Evolutionary conservation across 2,113 vertebrate species (phyloP), one percentile per base, ranked within the genome.

Genomic region (Xiphophorus maculatus): DNA sequence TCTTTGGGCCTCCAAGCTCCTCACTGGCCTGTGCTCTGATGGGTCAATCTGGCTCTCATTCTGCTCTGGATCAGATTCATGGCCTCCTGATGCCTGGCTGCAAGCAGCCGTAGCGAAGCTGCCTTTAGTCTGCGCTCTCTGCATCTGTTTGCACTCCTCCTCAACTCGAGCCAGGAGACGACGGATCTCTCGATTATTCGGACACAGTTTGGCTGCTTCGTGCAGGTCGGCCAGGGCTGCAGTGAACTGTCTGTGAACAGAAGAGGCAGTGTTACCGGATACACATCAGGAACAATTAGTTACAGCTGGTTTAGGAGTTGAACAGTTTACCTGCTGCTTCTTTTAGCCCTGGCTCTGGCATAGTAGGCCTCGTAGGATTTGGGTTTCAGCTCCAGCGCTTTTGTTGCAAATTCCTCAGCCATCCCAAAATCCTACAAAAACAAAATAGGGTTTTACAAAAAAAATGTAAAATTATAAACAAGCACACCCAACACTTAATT

Each of bases 391-490:
- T 99, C 98, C 73, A 99, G 81, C 5, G 98, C 98, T 93, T 99
- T 99, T 73, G 96, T 96, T 74, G 98, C 98, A 92, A 99, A 98
- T 86, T 99, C 98, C 77, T 99, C 98, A 44, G 98, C 98, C 96
- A 99, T 95, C 67, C 98, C 98, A 61, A 99, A 99, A 89, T 99
- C 98, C 98, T 99, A 60, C 48, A 73, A 58, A 32, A 63, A 35
- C 30, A 25, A 9, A 8, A 30, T 27, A 10, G 14, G 6, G 30
- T 63, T 29, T 14, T 22, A 11, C 30, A 19, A 63, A 48, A 25
- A 13, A n/a, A 32, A 66, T 64, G 25, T 60, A 30, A 29, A 25
- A 68, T 15, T 1, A 2, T 15, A 33, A 48, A 63, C 25, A 77
- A 27, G 19, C 32, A 40, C 15, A n/a, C 19, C 7, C 40, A 42